Conservation (phyloP, 1,140 invertebrate species). For the Palaemon carinicauda region DNA sequence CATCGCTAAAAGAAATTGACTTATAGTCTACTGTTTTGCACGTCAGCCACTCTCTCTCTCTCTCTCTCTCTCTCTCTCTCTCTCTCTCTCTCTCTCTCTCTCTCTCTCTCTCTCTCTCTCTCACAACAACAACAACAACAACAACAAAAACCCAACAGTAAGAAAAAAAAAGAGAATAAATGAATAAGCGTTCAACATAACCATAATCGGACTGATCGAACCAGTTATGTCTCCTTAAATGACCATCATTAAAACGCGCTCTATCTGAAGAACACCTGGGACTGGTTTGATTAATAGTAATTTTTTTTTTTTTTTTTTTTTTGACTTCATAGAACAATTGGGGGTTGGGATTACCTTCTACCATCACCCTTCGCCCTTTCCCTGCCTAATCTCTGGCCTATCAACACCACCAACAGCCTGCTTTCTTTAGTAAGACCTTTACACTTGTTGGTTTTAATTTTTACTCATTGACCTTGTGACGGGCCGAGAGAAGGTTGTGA, state of each 20-base stretch:
- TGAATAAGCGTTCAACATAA: too few relatives aligned
- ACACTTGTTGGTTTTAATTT: neutral
- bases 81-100: slow-evolving; percentile 9
- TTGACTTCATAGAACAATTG: too few relatives aligned
- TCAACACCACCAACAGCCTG: too few relatives aligned
- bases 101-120: slow-evolving; percentile 4
- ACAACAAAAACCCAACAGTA: neutral
- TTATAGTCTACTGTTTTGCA: neutral
- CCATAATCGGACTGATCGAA: too few relatives aligned
- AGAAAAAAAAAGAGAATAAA: neutral
- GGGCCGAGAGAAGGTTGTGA: too few relatives aligned
- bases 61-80: slow-evolving; percentile 3
- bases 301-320: too few relatives aligned
- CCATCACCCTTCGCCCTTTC: neutral
- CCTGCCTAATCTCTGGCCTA: neutral
- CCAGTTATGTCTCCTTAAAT: too few relatives aligned
- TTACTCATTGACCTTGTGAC: too few relatives aligned
- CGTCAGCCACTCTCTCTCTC: neutral
- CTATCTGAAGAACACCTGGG: too few relatives aligned
- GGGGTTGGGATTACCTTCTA: neutral
- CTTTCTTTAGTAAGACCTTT: neutral
- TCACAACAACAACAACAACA: neutral
- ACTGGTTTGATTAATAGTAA: too few relatives aligned
- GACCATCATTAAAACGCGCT: too few relatives aligned
- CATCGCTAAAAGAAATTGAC: neutral